Evolutionary conservation across 2,113 vertebrate species (phyloP).

Genomic region (Poeciliopsis retropinna): DNA sequence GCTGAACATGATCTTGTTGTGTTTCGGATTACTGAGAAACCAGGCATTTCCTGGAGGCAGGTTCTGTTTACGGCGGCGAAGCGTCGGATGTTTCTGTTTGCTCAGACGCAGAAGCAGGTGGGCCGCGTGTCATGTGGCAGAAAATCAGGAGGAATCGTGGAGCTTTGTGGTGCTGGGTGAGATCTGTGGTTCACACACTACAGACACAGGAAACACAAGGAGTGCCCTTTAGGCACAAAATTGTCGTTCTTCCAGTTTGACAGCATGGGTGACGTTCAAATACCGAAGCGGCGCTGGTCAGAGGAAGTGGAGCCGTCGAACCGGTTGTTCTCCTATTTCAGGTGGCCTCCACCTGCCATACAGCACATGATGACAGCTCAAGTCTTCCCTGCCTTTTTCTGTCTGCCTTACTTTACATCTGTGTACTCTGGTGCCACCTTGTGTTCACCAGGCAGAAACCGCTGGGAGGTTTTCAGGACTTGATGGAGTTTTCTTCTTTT

Average conservation of each 20-base stretch:
- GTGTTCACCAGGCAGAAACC: constrained; percentile 31
- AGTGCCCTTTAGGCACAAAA: background rate
- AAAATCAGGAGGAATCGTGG: constrained; percentile 3
- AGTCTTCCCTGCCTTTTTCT: background rate
- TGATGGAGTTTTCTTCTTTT: too few species aligned
- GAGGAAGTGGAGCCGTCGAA: constrained; percentile 42
- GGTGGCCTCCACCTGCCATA: constrained; percentile 13
- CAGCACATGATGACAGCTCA: background rate
- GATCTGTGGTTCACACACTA: constrained; percentile 15
- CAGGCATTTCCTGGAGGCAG: constrained; percentile 17
- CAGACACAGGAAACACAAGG: background rate
- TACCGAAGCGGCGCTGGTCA: constrained; percentile 9
- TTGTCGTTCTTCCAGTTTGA: constrained; percentile 50
- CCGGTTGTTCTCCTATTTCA: constrained; percentile 46
- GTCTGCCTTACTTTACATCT: too few species aligned
- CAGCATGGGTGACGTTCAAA: constrained; percentile 35
- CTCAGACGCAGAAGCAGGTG: constrained; percentile 19
- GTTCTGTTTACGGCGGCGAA: constrained; percentile 41
- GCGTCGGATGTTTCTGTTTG: constrained; percentile 56
- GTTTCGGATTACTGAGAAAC: constrained; percentile 1
- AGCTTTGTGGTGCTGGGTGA: background rate
- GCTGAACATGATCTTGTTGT: background rate
- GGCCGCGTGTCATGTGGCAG: constrained; percentile 11
- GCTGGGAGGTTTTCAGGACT: background rate
- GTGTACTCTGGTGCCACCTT: constrained; percentile 56